Percentiles rank a stretch among this genome's conserved stretches.
Evolutionary conservation across 2,888 invertebrate genomes (phyloP).

Genomic region (Diarsia rubi): DNA sequence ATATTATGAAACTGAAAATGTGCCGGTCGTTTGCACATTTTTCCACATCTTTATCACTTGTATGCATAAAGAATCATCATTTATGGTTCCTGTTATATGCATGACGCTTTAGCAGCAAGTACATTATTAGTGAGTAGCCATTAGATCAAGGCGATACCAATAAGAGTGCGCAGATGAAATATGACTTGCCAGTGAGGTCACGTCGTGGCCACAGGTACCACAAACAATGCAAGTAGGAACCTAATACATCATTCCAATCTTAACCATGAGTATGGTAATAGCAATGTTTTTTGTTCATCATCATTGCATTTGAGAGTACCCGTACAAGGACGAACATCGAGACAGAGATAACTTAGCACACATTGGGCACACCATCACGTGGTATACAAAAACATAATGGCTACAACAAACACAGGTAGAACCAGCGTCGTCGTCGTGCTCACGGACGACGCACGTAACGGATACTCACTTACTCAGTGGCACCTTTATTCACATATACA

Average conservation of each 20-base stretch:
- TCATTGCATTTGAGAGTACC: conserved; percentile 21
- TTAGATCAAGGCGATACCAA: conserved; percentile 64
- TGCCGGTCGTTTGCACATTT: conserved; percentile 1
- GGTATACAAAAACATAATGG: not conserved
- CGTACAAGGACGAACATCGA: conserved; percentile 23
- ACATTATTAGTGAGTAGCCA: conserved; percentile 63
- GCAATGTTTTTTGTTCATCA: conserved; percentile 26
- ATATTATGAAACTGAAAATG: conserved; percentile 1
- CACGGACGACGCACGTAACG: conserved; percentile 45
- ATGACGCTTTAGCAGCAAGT: conserved; percentile 37
- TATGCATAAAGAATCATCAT: conserved; percentile 35
- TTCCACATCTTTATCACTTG: conserved; percentile 29
- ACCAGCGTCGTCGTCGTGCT: conserved; percentile 9
- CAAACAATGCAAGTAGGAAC: conserved; percentile 47
- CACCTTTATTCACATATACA: conserved; percentile 30
- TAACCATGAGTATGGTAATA: conserved; percentile 8
- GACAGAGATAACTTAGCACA: not conserved
- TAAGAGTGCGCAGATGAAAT: conserved; percentile 51
- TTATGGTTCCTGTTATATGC: conserved; percentile 19
- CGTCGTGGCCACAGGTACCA: conserved; percentile 35
- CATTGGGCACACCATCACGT: not conserved
- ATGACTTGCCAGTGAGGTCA: conserved; percentile 53
- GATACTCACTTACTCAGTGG: conserved; percentile 51
- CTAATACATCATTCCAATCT: not conserved
- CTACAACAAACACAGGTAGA: conserved; percentile 12